Evolutionary conservation across 2,113 vertebrate genomes (phyloP).

Genomic region (Dasyprocta punctata): DNA sequence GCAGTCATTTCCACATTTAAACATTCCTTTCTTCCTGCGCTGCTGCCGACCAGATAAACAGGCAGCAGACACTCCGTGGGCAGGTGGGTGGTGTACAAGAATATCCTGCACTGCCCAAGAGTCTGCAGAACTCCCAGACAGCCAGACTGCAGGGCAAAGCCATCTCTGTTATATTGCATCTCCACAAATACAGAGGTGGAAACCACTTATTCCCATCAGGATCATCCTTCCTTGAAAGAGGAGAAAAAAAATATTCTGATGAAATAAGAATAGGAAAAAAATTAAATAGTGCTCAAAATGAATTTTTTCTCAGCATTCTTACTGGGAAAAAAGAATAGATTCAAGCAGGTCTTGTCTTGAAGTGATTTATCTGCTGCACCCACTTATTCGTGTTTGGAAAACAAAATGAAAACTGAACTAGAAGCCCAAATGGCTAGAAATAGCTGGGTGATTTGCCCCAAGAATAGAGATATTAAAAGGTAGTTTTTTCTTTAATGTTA

Average conservation of each 20-base stretch:
- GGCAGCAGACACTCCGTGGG: constrained; percentile 64
- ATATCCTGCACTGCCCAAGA: neutral
- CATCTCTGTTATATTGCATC: constrained; percentile 41
- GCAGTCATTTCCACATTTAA: constrained; percentile 63
- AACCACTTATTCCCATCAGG: neutral
- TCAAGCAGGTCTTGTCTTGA: neutral
- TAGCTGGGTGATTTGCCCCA: too few relatives aligned
- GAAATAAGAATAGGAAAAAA: constrained; percentile 5
- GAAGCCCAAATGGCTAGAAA: neutral
- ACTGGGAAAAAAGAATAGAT: neutral
- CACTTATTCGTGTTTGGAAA: neutral
- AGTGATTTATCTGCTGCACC: neutral
- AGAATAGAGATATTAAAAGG: neutral
- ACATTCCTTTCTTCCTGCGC: constrained; percentile 10
- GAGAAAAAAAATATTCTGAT: neutral
- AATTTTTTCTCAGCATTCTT: neutral
- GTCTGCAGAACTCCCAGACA: neutral
- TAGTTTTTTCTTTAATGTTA: neutral
- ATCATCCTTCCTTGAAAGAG: neutral
- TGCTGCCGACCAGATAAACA: constrained; percentile 72
- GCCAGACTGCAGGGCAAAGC: constrained; percentile 49
- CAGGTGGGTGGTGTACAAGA: constrained; percentile 69
- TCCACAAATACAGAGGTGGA: constrained; percentile 18
- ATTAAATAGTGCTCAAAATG: neutral
- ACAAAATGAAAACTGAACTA: neutral